A percentile compares a stretch with the other conserved stretches of the same genome.
Evolutionary conservation across 2,113 vertebrate genomes (phyloP).

Genomic region (Xiphophorus hellerii): DNA sequence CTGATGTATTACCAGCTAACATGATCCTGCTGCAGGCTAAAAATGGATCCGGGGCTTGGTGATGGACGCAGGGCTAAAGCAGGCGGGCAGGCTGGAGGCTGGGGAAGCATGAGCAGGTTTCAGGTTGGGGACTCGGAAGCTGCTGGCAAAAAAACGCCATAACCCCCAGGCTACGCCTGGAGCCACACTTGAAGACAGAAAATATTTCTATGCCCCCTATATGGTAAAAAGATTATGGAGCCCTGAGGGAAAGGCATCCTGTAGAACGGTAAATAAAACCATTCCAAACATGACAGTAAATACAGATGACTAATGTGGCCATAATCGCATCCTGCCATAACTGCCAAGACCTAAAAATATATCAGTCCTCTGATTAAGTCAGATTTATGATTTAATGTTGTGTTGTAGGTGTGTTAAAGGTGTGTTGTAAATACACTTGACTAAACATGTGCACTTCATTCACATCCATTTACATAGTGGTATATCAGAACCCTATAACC

Average conservation of each 20-base stretch:
- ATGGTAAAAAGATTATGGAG: slow-evolving; percentile 65
- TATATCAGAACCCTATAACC: slow-evolving; percentile 53
- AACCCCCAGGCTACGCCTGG: slow-evolving; percentile 63
- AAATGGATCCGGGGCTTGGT: slow-evolving; percentile 56
- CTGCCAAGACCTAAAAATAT: slow-evolving; percentile 28
- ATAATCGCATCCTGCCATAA: slow-evolving; percentile 22
- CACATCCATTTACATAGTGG: slow-evolving; percentile 28
- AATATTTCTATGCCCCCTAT: slow-evolving; percentile 50
- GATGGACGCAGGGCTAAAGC: slow-evolving; percentile 25
- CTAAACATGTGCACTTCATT: slow-evolving; percentile 24
- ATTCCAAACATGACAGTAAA: slow-evolving; percentile 51
- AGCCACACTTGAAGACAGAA: slow-evolving; percentile 60
- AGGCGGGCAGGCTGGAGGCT: slow-evolving; percentile 34
- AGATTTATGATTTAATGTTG: slow-evolving; percentile 1
- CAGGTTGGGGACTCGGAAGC: slow-evolving; percentile 32
- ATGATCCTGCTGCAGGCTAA: slow-evolving; percentile 70
- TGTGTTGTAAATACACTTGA: slow-evolving; percentile 20
- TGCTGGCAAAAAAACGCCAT: slow-evolving; percentile 58
- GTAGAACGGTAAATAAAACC: slow-evolving; percentile 61
- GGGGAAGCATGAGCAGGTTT: slow-evolving; percentile 33
- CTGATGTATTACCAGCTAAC: slow-evolving; percentile 73
- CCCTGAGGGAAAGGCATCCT: slow-evolving; percentile 49
- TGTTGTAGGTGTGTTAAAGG: too few species aligned
- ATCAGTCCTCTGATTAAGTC: slow-evolving; percentile 10
- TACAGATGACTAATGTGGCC: neutral